Percentiles rank a stretch among this genome's conserved stretches.
Evolutionary conservation across 1,140 invertebrate genomes (phyloP).

Genomic region (Steinernema khuongi): DNA sequence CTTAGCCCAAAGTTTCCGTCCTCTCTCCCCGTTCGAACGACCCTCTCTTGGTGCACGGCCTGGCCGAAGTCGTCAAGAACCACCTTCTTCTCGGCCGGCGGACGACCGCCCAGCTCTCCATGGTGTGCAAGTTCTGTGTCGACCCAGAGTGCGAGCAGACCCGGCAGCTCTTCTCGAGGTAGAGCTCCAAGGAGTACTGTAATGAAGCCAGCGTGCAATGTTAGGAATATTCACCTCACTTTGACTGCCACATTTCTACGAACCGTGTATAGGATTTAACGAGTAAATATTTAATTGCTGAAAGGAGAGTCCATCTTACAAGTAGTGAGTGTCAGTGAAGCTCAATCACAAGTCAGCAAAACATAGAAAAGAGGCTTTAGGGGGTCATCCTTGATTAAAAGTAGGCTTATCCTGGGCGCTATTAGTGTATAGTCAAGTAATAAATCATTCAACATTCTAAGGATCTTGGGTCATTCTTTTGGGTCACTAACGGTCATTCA

Average conservation of each 20-base stretch:
- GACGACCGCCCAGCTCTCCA: conserved; percentile 13
- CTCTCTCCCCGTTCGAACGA: conserved; percentile 26
- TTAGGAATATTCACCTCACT: too few species aligned
- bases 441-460: too few species aligned
- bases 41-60: conserved; percentile 19
- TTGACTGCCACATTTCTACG: not conserved
- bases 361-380: too few species aligned
- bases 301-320: too few species aligned
- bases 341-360: too few species aligned
- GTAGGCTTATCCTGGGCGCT: too few species aligned
- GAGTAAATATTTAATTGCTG: too few species aligned
- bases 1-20: conserved; percentile 27
- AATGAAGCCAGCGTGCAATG: not conserved
- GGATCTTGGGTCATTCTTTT: too few species aligned
- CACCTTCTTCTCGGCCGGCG: conserved; percentile 25
- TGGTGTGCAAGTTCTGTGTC: conserved; percentile 14
- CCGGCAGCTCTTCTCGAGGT: not conserved
- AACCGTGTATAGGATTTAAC: not conserved
- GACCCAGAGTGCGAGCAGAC: conserved; percentile 21
- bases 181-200: not conserved
- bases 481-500: too few species aligned
- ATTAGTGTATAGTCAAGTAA: too few species aligned
- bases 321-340: too few species aligned
- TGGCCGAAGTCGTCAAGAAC: conserved; percentile 39
- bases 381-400: too few species aligned